A percentile compares a stretch with the other conserved stretches of the same genome.
Conservation (phyloP, 2,113 vertebrate genomes). For the Spea multiplicata region DNA sequence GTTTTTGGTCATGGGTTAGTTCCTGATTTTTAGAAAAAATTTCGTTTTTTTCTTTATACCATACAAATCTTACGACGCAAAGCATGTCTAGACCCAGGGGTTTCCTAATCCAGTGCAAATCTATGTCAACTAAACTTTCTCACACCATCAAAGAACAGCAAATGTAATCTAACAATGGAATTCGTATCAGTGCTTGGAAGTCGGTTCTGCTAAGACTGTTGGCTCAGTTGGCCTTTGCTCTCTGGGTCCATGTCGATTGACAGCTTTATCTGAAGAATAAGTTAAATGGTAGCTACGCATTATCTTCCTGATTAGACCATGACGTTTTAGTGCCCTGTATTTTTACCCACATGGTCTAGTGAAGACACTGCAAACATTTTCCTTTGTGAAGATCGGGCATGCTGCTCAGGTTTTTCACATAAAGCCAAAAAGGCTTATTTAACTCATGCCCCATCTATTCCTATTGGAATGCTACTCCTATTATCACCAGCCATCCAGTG, state of each 20-base stretch:
- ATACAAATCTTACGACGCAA: not conserved
- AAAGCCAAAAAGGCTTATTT: too few species aligned
- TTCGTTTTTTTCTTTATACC: not conserved
- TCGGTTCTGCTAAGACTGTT: not conserved
- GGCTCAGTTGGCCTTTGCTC: not conserved
- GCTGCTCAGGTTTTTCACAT: too few species aligned
- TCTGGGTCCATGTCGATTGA: not conserved
- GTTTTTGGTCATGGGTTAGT: not conserved
- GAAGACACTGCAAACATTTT: too few species aligned
- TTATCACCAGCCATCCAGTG: too few species aligned
- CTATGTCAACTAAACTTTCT: not conserved
- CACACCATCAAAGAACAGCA: not conserved
- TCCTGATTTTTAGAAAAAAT: not conserved
- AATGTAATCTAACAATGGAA: not conserved
- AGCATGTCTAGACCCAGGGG: conserved; percentile 10
- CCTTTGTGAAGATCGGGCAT: too few species aligned
- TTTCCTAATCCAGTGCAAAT: not conserved
- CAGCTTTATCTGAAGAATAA: too few species aligned
- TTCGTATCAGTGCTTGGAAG: not conserved
- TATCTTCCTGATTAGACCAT: too few species aligned
- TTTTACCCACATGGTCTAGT: too few species aligned
- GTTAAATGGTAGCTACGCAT: too few species aligned
- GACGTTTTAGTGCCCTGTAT: too few species aligned
- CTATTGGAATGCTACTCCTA: too few species aligned
- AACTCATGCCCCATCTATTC: too few species aligned